Conservation (phyloP, 1,140 invertebrate genomes). For the Pissodes strobi region DNA sequence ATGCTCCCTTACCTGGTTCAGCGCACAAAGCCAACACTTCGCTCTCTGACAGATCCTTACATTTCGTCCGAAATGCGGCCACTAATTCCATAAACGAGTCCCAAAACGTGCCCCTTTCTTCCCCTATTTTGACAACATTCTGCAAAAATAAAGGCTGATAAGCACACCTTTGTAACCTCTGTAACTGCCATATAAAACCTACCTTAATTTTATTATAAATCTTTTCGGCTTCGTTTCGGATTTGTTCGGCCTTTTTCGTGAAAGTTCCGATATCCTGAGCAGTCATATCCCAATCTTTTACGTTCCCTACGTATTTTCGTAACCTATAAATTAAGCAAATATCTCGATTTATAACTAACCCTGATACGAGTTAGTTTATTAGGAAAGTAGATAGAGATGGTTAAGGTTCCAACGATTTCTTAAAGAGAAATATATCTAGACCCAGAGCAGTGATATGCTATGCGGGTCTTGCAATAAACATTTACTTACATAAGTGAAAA, state of each 20-base stretch:
- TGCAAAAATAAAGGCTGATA: conserved; percentile 43
- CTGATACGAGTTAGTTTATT: too few relatives aligned
- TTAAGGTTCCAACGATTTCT: too few relatives aligned
- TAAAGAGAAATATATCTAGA: too few relatives aligned
- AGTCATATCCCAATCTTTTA: conserved; percentile 70
- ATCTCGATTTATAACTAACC: too few relatives aligned
- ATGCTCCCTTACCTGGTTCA: conserved; percentile 56
- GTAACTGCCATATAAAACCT: conserved; percentile 14
- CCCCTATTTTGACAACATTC: conserved; percentile 58
- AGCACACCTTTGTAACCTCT: too few relatives aligned
- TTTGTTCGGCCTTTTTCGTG: conserved; percentile 66
- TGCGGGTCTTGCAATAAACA: too few relatives aligned
- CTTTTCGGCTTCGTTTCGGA: conserved; percentile 64
- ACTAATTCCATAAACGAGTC: conserved; percentile 63
- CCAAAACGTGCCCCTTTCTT: conserved; percentile 62
- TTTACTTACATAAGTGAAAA: too few relatives aligned
- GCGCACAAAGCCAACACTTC: conserved; percentile 60
- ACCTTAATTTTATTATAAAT: conserved; percentile 42
- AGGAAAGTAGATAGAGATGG: too few relatives aligned
- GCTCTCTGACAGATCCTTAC: conserved; percentile 62
- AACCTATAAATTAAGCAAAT: too few relatives aligned
- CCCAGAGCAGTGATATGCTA: too few relatives aligned
- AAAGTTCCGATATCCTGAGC: conserved; percentile 66
- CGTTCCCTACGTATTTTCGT: conserved; percentile 75
- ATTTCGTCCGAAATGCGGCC: conserved; percentile 61